Base-by-base conservation (phyloP, 2,888 invertebrate species). In the Nemapogon koenigi region DNA sequence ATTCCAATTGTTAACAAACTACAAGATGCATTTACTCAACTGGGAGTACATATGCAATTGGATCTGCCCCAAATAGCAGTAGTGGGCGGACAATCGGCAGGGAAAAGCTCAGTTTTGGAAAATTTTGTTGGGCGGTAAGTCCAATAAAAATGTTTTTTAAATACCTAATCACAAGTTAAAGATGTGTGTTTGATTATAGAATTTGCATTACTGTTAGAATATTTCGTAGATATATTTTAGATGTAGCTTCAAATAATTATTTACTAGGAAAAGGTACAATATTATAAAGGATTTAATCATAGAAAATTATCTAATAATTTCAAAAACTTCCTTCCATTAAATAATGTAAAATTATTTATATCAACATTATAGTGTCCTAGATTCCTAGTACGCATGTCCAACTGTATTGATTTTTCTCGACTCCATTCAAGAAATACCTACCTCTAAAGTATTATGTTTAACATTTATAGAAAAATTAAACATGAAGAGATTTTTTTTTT, bases 61-160 rank as follows among this genome's bases (percentile, higher is more conserved):
- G 99, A 99, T 85, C 84, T 99, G 64, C 99, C 99, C 51, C 99
- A 99, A 83, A 99, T 99, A 63, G 99, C 98, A 48, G 99, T 99
- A 45, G 98, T 99, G 60, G 99, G 99, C 69, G 98, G 98, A 57
- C 99, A 99, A 78, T 97, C 97, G 64, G 99, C 99, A 57, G 99
- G 99, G 58, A 99, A 99, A 82, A 97, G 97, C 78, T 98, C 98
- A 38, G 99, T 99, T 42, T 83, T 99, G 64, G 99, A 99, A 83
- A 99, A 99, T 83, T 99, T 99, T 69, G 99, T 99, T 50, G 99
- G 99, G 79, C 94, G 91, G 97, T 96, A 82, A 83, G 88, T 82
- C 11, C 11, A 28, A 7, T 28, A n/a, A n/a, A 7, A 22, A 7
- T 22, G 22, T 7, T 22, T 10, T 22, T 22, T 22, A 22, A 22